These are phyloP conservation scores for Brachionus calyciflorus DNA, from an alignment of 1,140 invertebrate species.

Conservation along the genomic window DNA sequence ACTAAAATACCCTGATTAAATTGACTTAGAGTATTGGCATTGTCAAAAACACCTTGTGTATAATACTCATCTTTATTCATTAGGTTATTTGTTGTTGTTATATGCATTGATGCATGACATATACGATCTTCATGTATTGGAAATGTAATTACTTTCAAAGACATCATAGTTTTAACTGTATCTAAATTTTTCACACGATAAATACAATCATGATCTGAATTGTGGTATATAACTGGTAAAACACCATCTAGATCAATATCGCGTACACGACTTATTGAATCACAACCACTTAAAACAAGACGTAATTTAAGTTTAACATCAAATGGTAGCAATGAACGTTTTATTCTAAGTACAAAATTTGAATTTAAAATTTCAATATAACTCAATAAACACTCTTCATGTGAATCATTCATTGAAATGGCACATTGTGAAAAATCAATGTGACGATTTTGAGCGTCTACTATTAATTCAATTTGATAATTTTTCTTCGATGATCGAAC, in stretches of 20 bases:
- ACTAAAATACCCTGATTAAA: slow-evolving; percentile 1
- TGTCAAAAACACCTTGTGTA: slow-evolving; percentile 13
- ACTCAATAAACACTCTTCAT: not conserved
- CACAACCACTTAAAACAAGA: slow-evolving; percentile 4
- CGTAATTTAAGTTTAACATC: slow-evolving; percentile 14
- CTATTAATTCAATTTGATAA: slow-evolving; percentile 1
- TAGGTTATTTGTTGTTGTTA: not conserved
- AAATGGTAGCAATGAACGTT: not conserved
- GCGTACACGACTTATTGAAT: not conserved
- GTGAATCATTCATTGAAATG: not conserved
- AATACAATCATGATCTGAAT: slow-evolving; percentile 43
- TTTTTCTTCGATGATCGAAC: not conserved
- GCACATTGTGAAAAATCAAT: slow-evolving; percentile 31
- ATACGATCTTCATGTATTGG: slow-evolving; percentile 14
- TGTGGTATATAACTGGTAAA: slow-evolving; percentile 23
- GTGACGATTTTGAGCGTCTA: not conserved
- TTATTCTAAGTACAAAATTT: not conserved
- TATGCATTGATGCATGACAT: slow-evolving; percentile 24
- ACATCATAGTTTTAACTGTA: not conserved
- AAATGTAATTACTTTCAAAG: not conserved
- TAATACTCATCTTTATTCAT: not conserved
- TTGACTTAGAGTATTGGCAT: not conserved
- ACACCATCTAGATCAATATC: slow-evolving; percentile 13
- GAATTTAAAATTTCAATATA: slow-evolving; percentile 29
- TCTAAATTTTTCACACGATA: slow-evolving; percentile 22